phyloP scores from a whole-genome alignment of 2,113 vertebrate genomes.

The Patagioenas fasciata region DNA sequence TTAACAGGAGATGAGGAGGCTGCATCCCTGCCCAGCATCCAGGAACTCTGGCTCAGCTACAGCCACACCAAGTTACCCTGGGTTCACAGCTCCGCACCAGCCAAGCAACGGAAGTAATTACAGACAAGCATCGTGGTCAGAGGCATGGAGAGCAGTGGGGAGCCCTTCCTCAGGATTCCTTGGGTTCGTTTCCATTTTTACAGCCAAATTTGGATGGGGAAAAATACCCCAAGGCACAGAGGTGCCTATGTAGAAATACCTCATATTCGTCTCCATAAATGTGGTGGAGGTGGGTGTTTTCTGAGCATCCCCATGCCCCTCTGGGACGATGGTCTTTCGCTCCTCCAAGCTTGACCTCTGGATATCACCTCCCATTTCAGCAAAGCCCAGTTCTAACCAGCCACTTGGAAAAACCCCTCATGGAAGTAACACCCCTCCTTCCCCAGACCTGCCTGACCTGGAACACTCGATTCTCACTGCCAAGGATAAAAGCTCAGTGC shows the following conservation, averaged over 20 bases:
- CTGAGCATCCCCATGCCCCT: background rate
- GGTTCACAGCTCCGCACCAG: background rate
- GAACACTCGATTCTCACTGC: background rate
- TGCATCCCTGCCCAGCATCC: background rate
- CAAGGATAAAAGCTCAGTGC: background rate
- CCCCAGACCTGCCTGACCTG: background rate
- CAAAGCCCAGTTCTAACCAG: background rate
- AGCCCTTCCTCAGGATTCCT: background rate
- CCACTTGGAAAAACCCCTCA: background rate
- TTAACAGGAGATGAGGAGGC: background rate
- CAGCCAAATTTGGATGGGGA: background rate
- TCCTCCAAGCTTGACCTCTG: background rate
- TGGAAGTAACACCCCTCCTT: background rate
- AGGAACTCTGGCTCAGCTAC: fast-evolving
- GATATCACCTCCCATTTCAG: fast-evolving
- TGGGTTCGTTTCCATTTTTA: background rate
- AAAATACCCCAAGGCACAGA: background rate
- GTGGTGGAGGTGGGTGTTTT: background rate
- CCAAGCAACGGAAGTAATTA: background rate
- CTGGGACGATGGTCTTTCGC: background rate
- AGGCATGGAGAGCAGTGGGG: background rate
- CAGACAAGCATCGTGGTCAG: background rate
- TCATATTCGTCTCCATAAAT: background rate
- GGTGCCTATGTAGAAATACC: background rate
- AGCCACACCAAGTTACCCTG: fast-evolving